Conservation (phyloP, 2,888 invertebrate species). For the Drosophila quinaria region DNA sequence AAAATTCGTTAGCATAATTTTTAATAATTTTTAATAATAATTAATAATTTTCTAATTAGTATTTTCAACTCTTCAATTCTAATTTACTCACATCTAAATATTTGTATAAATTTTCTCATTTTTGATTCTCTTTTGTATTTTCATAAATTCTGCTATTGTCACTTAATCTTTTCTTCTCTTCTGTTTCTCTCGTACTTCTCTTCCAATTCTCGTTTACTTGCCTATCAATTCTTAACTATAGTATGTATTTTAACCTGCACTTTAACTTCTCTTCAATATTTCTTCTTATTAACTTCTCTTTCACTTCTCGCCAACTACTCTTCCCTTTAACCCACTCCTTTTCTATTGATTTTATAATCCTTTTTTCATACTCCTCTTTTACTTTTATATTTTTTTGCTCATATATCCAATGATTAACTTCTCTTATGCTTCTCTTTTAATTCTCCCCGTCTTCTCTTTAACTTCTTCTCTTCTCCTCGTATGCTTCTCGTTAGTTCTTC, state of each 20-base stretch:
- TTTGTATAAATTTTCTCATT: not conserved
- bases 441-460: not conserved
- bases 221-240: too few species aligned
- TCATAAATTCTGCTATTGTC: not conserved
- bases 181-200: not conserved
- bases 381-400: too few species aligned
- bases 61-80: not conserved
- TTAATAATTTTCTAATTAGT: not conserved
- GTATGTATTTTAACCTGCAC: too few species aligned
- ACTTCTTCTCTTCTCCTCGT: not conserved
- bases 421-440: not conserved
- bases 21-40: too few species aligned
- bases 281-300: not conserved
- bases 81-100: not conserved
- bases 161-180: not conserved
- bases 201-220: not conserved
- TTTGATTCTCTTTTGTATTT: not conserved
- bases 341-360: too few species aligned
- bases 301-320: not conserved
- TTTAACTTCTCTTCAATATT: not conserved
- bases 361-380: too few species aligned
- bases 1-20: too few species aligned
- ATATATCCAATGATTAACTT: not conserved
- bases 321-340: too few species aligned
- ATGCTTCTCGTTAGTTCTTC: not conserved